Conservation (phyloP, 2,797 vertebrate genomes). For the Brachyalestes nurse region DNA sequence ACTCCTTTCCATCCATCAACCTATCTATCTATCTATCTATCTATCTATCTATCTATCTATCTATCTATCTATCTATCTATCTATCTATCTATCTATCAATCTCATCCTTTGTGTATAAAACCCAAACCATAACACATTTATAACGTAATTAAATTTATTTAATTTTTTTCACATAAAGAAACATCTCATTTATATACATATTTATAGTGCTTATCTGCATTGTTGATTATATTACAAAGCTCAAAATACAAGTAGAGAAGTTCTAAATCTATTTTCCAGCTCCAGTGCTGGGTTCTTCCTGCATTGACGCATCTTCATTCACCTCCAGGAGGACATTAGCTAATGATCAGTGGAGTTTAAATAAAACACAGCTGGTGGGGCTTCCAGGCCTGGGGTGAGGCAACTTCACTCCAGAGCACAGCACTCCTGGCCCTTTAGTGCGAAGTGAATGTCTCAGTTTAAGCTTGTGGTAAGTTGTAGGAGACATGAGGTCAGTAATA, state of each 20-base stretch:
- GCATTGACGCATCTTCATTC: no score
- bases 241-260: slow-evolving; percentile 36
- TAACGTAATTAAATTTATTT: slow-evolving; percentile 5
- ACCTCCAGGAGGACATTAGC: background rate
- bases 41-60: background rate
- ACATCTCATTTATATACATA: slow-evolving; percentile 49
- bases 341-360: no score
- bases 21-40: background rate
- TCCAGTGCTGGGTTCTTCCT: background rate
- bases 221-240: slow-evolving; percentile 40
- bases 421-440: background rate
- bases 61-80: background rate
- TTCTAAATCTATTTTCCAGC: background rate
- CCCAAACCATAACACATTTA: background rate
- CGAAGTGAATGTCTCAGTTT: background rate
- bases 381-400: background rate
- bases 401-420: background rate
- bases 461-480: background rate
- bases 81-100: background rate
- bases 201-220: slow-evolving; percentile 59
- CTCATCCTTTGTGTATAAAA: background rate
- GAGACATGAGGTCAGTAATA: slow-evolving; percentile 59
- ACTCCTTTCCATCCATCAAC: no score
- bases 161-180: slow-evolving; percentile 37
- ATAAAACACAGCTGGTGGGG: background rate